Conservation (phyloP, 2,113 vertebrate genomes). For the Scortum barcoo region DNA sequence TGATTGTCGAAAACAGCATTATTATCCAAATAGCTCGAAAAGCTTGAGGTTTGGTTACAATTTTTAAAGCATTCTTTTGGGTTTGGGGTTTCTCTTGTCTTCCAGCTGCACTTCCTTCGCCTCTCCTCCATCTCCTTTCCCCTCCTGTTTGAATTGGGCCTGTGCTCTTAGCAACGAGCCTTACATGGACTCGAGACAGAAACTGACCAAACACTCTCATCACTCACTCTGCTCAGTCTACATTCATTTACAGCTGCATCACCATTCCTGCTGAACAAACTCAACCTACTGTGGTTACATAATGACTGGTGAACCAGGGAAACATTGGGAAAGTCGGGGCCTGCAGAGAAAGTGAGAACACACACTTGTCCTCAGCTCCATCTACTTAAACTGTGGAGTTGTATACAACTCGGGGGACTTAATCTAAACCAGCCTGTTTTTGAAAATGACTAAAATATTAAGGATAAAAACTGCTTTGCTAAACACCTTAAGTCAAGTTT, state of each 20-base stretch:
- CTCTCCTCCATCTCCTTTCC: slow-evolving; percentile 14
- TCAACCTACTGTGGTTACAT: slow-evolving; percentile 38
- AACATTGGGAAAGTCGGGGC: not conserved
- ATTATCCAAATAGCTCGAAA: not conserved
- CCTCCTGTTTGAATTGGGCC: slow-evolving; percentile 28
- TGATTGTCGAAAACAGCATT: not conserved
- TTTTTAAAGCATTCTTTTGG: not conserved
- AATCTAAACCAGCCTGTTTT: not conserved
- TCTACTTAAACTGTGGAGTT: not conserved
- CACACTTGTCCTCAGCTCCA: slow-evolving; percentile 8
- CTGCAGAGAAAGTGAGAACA: slow-evolving; percentile 16
- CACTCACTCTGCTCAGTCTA: slow-evolving; percentile 58
- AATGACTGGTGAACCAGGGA: slow-evolving; percentile 11
- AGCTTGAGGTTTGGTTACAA: slow-evolving; percentile 8
- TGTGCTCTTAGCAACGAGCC: slow-evolving; percentile 69
- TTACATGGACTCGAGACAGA: slow-evolving; percentile 74
- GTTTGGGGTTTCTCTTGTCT: slow-evolving; percentile 35
- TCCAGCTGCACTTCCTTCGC: slow-evolving; percentile 26
- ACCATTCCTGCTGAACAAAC: slow-evolving; percentile 57
- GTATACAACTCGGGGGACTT: not conserved
- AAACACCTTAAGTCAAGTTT: not conserved
- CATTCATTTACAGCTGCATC: slow-evolving; percentile 76
- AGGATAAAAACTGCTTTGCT: not conserved
- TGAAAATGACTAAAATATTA: not conserved
- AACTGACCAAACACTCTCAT: slow-evolving; percentile 69